Conservation (phyloP, 2,113 vertebrate species). For the Oxygymnocypris stewartii region DNA sequence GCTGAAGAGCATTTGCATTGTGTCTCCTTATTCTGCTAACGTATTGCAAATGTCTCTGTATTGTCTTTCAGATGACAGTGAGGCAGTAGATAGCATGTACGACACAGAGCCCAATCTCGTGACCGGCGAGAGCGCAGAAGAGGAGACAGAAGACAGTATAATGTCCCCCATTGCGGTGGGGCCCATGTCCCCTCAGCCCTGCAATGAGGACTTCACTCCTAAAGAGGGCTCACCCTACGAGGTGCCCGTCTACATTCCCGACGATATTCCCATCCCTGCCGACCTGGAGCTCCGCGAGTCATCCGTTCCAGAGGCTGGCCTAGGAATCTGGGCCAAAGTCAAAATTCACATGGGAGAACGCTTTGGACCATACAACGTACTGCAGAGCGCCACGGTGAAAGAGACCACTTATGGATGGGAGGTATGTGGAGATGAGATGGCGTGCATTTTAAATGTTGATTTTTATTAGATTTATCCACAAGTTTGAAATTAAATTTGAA, state of each 20-base stretch:
- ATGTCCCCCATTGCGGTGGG: conserved; percentile 92
- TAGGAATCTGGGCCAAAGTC: conserved; percentile 95
- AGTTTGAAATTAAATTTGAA: background rate
- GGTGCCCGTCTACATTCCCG: conserved; percentile 98
- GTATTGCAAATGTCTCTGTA: background rate
- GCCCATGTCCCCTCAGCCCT: conserved; percentile 85
- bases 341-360: conserved; percentile 85
- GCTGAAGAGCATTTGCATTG: background rate
- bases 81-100: conserved; percentile 90
- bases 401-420: conserved; percentile 94
- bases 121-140: conserved; percentile 85
- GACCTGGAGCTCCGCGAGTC: conserved; percentile 98
- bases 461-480: background rate
- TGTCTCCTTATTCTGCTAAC: background rate
- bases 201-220: conserved; percentile 94
- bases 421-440: conserved; percentile 72
- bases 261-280: conserved; percentile 95
- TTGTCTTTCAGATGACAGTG: conserved; percentile 86
- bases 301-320: conserved; percentile 91
- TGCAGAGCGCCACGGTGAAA: conserved; percentile 81
- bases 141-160: conserved; percentile 90
- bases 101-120: conserved; percentile 89
- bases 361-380: conserved; percentile 85
- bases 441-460: background rate
- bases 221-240: conserved; percentile 99